Conservation (phyloP, 2,888 invertebrate genomes). For the Bellardia bayeri region DNA sequence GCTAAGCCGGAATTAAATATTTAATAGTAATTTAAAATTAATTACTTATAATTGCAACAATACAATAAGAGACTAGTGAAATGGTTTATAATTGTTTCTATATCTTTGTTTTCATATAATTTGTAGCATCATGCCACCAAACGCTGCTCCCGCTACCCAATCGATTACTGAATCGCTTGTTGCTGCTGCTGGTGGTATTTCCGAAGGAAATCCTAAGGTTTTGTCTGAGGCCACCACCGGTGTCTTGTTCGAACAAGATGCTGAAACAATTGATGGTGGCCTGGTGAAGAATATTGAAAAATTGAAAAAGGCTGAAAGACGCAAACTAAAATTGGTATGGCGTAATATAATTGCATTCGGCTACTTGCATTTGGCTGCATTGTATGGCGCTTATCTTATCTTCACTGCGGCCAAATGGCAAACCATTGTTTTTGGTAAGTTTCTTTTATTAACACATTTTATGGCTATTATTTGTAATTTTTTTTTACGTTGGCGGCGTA, state of each 20-base stretch:
- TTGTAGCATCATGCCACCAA: conserved; percentile 85
- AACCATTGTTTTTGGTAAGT: conserved; percentile 90
- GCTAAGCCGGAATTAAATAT: conserved; percentile 19
- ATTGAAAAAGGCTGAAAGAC: conserved; percentile 86
- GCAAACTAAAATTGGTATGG: conserved; percentile 89
- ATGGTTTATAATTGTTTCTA: conserved; percentile 2
- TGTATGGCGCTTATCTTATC: conserved; percentile 90
- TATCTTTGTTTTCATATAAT: conserved; percentile 45
- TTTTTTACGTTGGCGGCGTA: not conserved
- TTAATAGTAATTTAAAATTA: conserved; percentile 38
- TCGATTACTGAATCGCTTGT: conserved; percentile 80
- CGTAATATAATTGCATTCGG: conserved; percentile 91
- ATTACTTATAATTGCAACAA: conserved; percentile 20
- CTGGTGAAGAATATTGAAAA: conserved; percentile 86
- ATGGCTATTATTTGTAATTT: not conserved
- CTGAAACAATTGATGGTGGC: conserved; percentile 87
- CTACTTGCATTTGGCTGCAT: conserved; percentile 90
- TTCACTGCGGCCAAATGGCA: conserved; percentile 90
- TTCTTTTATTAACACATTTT: not conserved
- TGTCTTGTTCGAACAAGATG: conserved; percentile 88
- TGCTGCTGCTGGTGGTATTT: conserved; percentile 77
- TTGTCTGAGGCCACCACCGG: conserved; percentile 84
- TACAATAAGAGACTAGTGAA: not conserved
- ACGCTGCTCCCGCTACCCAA: conserved; percentile 84
- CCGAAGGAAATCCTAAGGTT: conserved; percentile 78